Percentiles rank a stretch among this genome's conserved stretches.
These are phyloP conservation scores for Pipa parva DNA, from an alignment of 2,113 vertebrate species.

Conservation along the genomic window DNA sequence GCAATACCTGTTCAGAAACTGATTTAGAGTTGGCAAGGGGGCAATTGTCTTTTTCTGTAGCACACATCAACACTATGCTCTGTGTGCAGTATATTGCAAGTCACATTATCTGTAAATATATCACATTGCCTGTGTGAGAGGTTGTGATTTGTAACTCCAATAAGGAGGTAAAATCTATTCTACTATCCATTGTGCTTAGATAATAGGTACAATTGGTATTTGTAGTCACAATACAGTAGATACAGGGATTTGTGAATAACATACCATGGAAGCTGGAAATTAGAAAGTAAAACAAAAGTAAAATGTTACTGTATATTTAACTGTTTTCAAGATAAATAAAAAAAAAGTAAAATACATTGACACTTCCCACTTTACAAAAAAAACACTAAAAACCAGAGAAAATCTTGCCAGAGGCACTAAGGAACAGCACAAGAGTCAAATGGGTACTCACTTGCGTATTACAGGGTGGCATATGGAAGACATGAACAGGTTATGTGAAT, in stretches of 20 bases:
- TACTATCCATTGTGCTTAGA: slow-evolving; percentile 27
- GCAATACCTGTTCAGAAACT: slow-evolving; percentile 38
- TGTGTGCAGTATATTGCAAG: slow-evolving; percentile 30
- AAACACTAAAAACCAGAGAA: background rate
- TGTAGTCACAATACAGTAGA: slow-evolving; percentile 13
- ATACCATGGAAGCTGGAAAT: slow-evolving; percentile 4
- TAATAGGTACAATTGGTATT: slow-evolving; percentile 19
- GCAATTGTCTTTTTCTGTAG: slow-evolving; percentile 37
- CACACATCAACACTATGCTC: slow-evolving; percentile 23
- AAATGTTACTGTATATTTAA: no score
- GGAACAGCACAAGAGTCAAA: no score
- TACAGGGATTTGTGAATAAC: slow-evolving; percentile 16
- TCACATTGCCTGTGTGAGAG: slow-evolving; percentile 18
- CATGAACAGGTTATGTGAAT: no score
- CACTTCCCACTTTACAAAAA: background rate
- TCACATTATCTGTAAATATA: slow-evolving; percentile 38
- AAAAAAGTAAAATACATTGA: no score
- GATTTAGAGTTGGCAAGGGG: slow-evolving; percentile 42
- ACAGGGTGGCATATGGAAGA: no score
- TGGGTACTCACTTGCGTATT: no score
- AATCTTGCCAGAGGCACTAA: no score
- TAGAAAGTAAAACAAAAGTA: background rate
- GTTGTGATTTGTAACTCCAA: slow-evolving; percentile 34
- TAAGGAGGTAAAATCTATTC: slow-evolving; percentile 34
- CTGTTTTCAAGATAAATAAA: no score